A percentile compares a stretch with the other conserved stretches of the same genome.
Evolutionary conservation across 2,888 invertebrate species (phyloP).

Genomic region (Drosophila stalkeri): DNA sequence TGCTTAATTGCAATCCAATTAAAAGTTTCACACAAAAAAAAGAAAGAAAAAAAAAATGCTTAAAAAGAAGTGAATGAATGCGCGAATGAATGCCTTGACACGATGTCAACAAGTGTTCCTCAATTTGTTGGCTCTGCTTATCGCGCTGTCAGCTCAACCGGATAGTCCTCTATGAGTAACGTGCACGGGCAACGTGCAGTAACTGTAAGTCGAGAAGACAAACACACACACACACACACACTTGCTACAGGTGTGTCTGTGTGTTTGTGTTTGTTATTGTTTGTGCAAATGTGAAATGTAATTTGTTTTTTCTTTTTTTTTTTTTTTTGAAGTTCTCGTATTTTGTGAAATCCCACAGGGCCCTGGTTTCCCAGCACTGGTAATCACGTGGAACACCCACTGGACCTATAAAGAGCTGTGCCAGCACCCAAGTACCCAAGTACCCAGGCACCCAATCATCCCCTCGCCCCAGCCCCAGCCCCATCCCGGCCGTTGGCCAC

Average conservation of each 20-base stretch:
- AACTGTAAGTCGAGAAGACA: constrained; percentile 10
- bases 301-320: not conserved
- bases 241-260: not conserved
- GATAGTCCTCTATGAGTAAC: constrained; percentile 13
- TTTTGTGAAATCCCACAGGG: constrained; percentile 16
- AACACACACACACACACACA: not conserved
- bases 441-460: not conserved
- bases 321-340: constrained; percentile 12
- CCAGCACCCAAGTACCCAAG: not conserved
- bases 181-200: constrained; percentile 35
- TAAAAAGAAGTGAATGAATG: constrained; percentile 17
- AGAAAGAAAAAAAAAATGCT: not conserved
- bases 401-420: not conserved
- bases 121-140: constrained; percentile 6
- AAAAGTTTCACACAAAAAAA: not conserved
- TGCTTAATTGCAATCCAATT: not conserved
- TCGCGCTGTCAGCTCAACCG: constrained; percentile 19
- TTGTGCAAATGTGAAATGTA: constrained; percentile 3
- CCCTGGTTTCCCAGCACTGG: constrained; percentile 16
- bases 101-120: constrained; percentile 18
- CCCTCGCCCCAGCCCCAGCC: not conserved
- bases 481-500: not conserved
- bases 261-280: constrained; percentile 11
- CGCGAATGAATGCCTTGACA: constrained; percentile 8
- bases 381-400: constrained; percentile 38